phyloP scores from a whole-genome alignment of 2,113 vertebrate species.

The Phyllostomus discolor region DNA sequence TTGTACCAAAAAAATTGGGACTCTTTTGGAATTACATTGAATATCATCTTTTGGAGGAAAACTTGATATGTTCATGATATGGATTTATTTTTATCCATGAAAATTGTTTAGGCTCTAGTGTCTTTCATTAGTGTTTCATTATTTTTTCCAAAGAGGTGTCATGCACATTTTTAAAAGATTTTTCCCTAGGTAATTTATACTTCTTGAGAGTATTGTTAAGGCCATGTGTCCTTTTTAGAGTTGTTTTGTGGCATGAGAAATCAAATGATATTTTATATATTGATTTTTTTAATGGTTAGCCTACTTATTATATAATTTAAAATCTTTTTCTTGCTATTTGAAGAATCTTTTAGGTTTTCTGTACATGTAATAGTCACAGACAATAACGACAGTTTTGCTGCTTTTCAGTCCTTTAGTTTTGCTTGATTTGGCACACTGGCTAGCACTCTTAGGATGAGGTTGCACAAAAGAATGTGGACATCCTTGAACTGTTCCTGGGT shows the following conservation, averaged over 20 bases:
- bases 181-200: neutral
- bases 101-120: neutral
- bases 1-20: neutral
- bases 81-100: neutral
- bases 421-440: neutral
- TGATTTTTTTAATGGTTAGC: neutral
- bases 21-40: neutral
- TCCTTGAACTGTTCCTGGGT: neutral
- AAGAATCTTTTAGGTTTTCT: neutral
- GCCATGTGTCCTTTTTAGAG: neutral
- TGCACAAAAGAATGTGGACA: neutral
- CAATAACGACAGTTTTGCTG: neutral
- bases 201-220: neutral
- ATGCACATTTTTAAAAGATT: neutral
- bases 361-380: neutral
- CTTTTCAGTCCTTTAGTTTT: neutral
- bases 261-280: neutral
- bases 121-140: neutral
- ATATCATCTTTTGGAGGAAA: neutral
- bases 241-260: neutral
- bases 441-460: neutral
- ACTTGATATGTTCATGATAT: neutral
- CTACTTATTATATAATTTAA: neutral
- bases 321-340: neutral
- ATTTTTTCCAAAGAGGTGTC: neutral